Conservation (phyloP, 2,888 invertebrate species). For the Unio pictorum region DNA sequence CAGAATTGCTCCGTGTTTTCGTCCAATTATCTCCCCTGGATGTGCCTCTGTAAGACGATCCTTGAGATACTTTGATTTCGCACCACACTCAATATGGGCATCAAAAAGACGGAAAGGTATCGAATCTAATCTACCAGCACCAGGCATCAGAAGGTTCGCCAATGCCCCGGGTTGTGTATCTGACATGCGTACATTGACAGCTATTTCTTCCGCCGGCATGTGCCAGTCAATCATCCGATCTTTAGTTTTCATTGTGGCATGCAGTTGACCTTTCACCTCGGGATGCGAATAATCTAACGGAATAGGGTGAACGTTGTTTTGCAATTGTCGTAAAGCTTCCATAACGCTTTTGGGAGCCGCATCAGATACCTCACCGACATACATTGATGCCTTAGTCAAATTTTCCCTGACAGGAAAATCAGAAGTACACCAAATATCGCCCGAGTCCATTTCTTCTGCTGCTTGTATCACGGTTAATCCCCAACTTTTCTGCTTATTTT, state of each 20-base stretch:
- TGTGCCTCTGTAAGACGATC: conserved; percentile 3
- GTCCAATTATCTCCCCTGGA: conserved; percentile 17
- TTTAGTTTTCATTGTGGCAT: not conserved
- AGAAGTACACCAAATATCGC: conserved; percentile 22
- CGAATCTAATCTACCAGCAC: not conserved
- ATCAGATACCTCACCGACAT: conserved; percentile 10
- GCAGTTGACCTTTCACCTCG: not conserved
- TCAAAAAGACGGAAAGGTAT: conserved; percentile 4
- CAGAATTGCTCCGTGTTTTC: conserved; percentile 17
- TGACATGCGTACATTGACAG: conserved; percentile 3
- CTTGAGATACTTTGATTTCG: not conserved
- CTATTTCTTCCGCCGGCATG: conserved; percentile 7
- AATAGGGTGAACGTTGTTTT: not conserved
- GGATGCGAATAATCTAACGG: conserved; percentile 7
- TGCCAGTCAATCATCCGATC: conserved; percentile 5
- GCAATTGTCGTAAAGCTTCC: not conserved
- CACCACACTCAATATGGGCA: conserved; percentile 5
- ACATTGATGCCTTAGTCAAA: conserved; percentile 19
- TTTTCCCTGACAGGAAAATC: conserved; percentile 10
- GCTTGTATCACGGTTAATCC: conserved; percentile 20
- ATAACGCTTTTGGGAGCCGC: not conserved
- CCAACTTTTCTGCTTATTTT: conserved; percentile 6
- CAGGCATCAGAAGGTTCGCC: not conserved
- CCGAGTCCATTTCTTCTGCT: conserved; percentile 12
- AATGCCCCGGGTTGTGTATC: conserved; percentile 7